Evolutionary conservation across 2,888 invertebrate species (phyloP), one percentile per base, ranked within the genome.

Genomic region (Drosophila phalerata): DNA sequence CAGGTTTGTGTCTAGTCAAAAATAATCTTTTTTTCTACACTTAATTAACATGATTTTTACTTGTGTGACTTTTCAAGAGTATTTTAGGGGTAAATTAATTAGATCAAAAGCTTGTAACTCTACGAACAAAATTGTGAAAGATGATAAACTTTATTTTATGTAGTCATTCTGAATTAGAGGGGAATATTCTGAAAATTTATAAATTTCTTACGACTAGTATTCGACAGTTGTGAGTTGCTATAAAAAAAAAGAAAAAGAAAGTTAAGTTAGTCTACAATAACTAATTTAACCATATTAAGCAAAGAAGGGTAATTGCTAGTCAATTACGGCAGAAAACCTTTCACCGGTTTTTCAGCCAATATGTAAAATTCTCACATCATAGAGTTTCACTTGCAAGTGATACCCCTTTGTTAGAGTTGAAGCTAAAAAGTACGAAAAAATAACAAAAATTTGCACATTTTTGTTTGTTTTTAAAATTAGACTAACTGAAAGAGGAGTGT

Each of bases 401-500:
- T 55, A 45, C 52, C 43, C 10, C 42, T 28, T 52, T 9, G 32
- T 17, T 10, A 5, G 11, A 10, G 10, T 3, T 10, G 28, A 22
- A 30, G n/a, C 25, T 58, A 22, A 48, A 17, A 51, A 28, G 40
- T 19, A 19, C 22, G 17, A 2, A 1, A 38, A 15, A 28, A 34
- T 34, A 42, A 63, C 15, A 17, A 38, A 52, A 63, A 61, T 72
- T 52, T 37, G 68, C 72, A 72, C 77, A 64, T 22, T 70, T 72
- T 49, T 82, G 77, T 83, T 74, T 77, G 53, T 64, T 43, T 69
- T 66, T 58, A 60, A 74, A 68, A 75, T 71, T 66, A 56, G 53
- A 47, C 38, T 37, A 10, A 17, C 30, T 34, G 45, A 45, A n/a
- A 9, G 19, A 17, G 15, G 13, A 34, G 47, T 13, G n/a, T n/a